Base-by-base conservation (phyloP, 2,888 invertebrate species). In the Cantharis rufa region DNA sequence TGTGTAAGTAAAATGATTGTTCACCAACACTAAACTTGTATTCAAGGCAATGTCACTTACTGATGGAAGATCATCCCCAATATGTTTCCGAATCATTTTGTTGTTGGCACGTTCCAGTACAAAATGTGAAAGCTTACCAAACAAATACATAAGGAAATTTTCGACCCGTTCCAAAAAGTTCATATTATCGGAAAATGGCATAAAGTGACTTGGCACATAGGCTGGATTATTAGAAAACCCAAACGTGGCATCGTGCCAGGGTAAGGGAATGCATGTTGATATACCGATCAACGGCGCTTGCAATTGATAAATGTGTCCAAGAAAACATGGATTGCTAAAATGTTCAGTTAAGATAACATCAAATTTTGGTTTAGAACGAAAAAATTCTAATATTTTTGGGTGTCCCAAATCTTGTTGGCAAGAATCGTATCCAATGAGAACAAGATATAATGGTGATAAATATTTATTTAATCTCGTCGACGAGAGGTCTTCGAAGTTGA, bases 301-400 rank as follows among this genome's bases (percentile, higher is more conserved):
- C 10, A 94, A 88, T 78, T 91, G 90, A 83, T 93, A 89, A 0
- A 91, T 91, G 28, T 94, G 86, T 1, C 91, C 92, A 78, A 93
- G 86, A 85, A 91, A 91, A 83, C 94, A 93, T 83, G 94, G 93
- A 76, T 91, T 90, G 80, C 93, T 93, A 84, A 94, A 94, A 76
- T 90, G 91, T 85, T 94, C 94, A 68, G 91, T 88, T 0, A 94
- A 85, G 7, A 93, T 89, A 0, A 94, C 85, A 85, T 94, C 94
- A 82, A 91, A 94, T 70, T 90, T 90, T 2, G 88, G 86, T 79
- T 70, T 68, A 2, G 66, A 28, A 3, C 76, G 13, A 5, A 78
- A 1, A 1, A 78, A 24, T 10, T 69, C n/a, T 15, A 7, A 7
- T n/a, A 73, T 15, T 13, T 16, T 62, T 13, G 85, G 83, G 3